Evolutionary conservation across 1,140 invertebrate species (phyloP).

Genomic region (Scaptomyza graminum): DNA sequence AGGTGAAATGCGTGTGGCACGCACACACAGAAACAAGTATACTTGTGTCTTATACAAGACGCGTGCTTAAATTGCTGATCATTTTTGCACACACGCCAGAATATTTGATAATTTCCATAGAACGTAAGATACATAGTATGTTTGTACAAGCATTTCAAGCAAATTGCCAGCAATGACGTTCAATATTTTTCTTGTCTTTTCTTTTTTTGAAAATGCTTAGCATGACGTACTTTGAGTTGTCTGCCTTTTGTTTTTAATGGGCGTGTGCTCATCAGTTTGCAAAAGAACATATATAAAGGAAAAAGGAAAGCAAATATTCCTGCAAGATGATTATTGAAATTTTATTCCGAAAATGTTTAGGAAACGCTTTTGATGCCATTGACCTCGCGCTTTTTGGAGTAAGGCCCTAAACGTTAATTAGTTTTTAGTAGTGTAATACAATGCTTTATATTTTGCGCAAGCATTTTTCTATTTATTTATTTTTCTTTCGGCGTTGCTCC

Average conservation of each 20-base stretch:
- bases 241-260: slow-evolving; percentile 13
- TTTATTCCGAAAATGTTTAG: slow-evolving; percentile 3
- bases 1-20: slow-evolving; percentile 2
- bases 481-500: background rate
- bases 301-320: slow-evolving; percentile 1
- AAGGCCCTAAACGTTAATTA: slow-evolving; percentile 24
- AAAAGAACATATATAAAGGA: background rate
- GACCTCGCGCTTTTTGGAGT: slow-evolving; percentile 25
- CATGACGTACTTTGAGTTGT: slow-evolving; percentile 43
- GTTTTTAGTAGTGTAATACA: slow-evolving; percentile 46
- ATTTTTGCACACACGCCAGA: slow-evolving; percentile 41
- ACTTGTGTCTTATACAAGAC: slow-evolving; percentile 22
- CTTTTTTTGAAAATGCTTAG: background rate
- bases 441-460: slow-evolving; percentile 9
- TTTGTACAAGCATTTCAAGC: slow-evolving; percentile 22
- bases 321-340: slow-evolving; percentile 3
- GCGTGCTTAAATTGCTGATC: slow-evolving; percentile 71
- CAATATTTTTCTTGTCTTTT: slow-evolving; percentile 38
- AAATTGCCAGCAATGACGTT: slow-evolving; percentile 68
- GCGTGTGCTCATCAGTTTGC: slow-evolving; percentile 6
- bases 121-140: slow-evolving; percentile 11
- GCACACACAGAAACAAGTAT: background rate
- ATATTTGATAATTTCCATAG: slow-evolving; percentile 59
- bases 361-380: slow-evolving; percentile 8
- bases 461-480: background rate